Evolutionary conservation across 2,797 vertebrate species (phyloP), one percentile per base, ranked within the genome.

Genomic region (Urosaurus nigricauda): DNA sequence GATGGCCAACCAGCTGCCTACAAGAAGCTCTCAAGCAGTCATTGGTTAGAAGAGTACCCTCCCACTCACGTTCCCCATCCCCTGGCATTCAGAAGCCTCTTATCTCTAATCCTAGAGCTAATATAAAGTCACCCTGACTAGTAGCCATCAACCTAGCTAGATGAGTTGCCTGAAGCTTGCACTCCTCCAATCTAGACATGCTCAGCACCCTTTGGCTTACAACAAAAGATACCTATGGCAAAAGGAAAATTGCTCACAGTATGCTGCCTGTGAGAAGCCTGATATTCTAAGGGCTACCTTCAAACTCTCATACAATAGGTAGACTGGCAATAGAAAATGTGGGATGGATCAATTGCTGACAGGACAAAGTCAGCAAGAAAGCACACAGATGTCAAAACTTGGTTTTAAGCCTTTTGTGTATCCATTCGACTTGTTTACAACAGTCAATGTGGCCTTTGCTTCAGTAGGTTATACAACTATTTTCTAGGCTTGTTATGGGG

Each of bases 311-410:
- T 58, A 65, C 78, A 81, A 51, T 73, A 24, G 56, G 51, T 65
- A 87, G 80, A 24, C 32, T 43, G 74, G 75, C 13, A 24, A 80
- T 47, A 53, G 43, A 5, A 81, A 81, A 87, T 60, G 51, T 82
- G 43, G 51, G 82, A 63, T 74, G 53, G 65, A 71, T 82, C 21
- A 53, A 80, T 71, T 87, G 77, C 47, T 80, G 63, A 73, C 79
- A 82, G 70, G 37, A 26, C 29, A 60, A 74, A 40, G 81, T 40
- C 68, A 40, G 53, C 53, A 63, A 74, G 68, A 63, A 83, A 75
- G 79, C 21, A 56, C 85, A 70, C 43, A 70, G 21, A 37, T 87
- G 43, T 68, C n/a, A 87, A 68, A 71, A 70, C 53, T 37, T 12
- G 21, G 35, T 43, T 81, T 80, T 74, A 51, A 60, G 40, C 5